Percentiles rank a stretch among this genome's conserved stretches.
Evolutionary conservation across 1,140 invertebrate species (phyloP).

Genomic region (Pseudomyrmex dendroicus): DNA sequence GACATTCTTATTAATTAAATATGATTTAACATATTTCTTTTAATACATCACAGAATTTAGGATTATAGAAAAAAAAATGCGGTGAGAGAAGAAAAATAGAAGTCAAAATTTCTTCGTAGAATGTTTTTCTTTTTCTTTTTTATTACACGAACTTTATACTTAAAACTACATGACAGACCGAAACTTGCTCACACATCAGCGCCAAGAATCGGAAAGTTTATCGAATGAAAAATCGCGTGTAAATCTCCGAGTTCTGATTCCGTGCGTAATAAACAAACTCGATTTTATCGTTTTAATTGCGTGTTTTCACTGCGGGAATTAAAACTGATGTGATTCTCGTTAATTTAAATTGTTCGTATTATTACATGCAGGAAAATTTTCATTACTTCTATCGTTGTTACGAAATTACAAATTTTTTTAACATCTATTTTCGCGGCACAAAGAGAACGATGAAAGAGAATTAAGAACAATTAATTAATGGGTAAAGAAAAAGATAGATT

Average conservation of each 20-base stretch:
- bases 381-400: neutral
- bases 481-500: neutral
- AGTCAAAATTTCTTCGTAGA: conserved; percentile 45
- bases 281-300: conserved; percentile 6
- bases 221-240: conserved; percentile 13
- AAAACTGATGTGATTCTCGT: conserved; percentile 23
- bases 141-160: conserved; percentile 69
- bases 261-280: neutral
- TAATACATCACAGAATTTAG: no score
- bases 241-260: conserved; percentile 2
- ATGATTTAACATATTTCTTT: no score
- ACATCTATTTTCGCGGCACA: neutral
- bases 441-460: neutral
- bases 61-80: conserved; percentile 22
- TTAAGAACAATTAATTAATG: neutral
- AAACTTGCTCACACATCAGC: conserved; percentile 71
- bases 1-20: no score
- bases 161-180: conserved; percentile 72
- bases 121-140: conserved; percentile 54
- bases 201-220: conserved; percentile 69
- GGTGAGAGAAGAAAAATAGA: conserved; percentile 33
- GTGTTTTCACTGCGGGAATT: conserved; percentile 19
- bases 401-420: neutral
- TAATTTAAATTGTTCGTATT: neutral
- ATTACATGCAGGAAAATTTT: neutral